These are phyloP conservation scores for Sisor rabdophorus DNA, from an alignment of 2,113 vertebrate genomes.

Conservation along the genomic window DNA sequence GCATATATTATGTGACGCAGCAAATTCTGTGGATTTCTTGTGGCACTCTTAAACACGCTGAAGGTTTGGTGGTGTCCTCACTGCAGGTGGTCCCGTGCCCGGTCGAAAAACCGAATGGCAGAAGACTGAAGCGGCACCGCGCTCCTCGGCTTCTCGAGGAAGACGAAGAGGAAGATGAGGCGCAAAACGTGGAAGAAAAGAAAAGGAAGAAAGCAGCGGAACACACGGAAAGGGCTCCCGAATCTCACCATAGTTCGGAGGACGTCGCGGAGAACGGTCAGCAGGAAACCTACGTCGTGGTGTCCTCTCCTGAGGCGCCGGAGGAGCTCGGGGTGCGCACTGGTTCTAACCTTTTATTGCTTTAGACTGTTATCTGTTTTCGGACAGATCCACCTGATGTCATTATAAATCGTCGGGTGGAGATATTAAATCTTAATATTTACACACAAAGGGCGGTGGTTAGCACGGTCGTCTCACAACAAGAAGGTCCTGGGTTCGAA, in stretches of 20 bases:
- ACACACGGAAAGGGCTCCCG: not conserved
- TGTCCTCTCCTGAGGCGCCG: constrained; percentile 12
- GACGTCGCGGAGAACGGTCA: not conserved
- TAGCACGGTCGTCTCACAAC: too few relatives aligned
- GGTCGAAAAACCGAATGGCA: constrained; percentile 22
- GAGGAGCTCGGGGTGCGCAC: constrained; percentile 5
- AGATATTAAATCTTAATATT: not conserved
- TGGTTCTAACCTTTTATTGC: not conserved
- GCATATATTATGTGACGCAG: too few relatives aligned
- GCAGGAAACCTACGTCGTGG: not conserved
- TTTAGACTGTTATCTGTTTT: too few relatives aligned
- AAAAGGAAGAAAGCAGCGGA: constrained; percentile 45
- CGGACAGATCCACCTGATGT: not conserved
- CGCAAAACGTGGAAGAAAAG: constrained; percentile 34
- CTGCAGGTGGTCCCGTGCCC: constrained; percentile 67
- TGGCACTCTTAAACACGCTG: not conserved
- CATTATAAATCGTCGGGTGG: not conserved
- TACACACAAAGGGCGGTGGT: too few relatives aligned
- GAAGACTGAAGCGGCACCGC: constrained; percentile 43
- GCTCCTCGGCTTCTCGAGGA: constrained; percentile 53
- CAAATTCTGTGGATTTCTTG: too few relatives aligned
- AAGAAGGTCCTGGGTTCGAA: not conserved
- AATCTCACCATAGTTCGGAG: not conserved
- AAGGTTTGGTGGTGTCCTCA: not conserved
- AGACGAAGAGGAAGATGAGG: constrained; percentile 55